A percentile compares a stretch with the other conserved stretches of the same genome.
Evolutionary conservation across 2,113 vertebrate genomes (phyloP).

Genomic region (Paradisaea rubra): DNA sequence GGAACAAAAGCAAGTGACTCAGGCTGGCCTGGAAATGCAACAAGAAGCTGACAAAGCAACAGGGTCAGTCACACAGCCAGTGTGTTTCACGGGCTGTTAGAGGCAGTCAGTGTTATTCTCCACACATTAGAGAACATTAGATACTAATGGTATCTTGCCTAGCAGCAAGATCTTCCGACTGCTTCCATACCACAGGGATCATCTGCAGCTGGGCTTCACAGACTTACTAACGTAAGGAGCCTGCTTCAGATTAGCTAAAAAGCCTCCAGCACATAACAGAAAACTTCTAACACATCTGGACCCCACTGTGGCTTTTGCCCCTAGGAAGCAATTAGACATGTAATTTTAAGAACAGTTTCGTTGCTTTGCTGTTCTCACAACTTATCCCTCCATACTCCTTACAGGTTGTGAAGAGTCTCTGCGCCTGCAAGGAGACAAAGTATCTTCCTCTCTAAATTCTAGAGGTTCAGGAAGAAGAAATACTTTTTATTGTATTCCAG

Average conservation of each 20-base stretch:
- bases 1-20: conserved; percentile 39
- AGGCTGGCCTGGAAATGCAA: conserved; percentile 42
- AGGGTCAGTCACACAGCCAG: neutral
- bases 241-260: neutral
- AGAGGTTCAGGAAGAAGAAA: neutral
- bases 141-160: neutral
- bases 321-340: neutral
- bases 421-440: neutral
- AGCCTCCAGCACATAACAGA: neutral
- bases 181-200: neutral
- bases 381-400: neutral
- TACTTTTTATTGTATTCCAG: neutral
- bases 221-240: neutral
- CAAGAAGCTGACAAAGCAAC: conserved; percentile 23
- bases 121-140: neutral
- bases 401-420: neutral
- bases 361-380: neutral
- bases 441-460: neutral
- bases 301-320: neutral
- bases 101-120: neutral
- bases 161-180: neutral
- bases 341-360: neutral
- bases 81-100: conserved; percentile 17
- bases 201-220: neutral
- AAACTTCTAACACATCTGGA: neutral